phyloP scores from a whole-genome alignment of 2,113 vertebrate species.

The Rhea americana region DNA sequence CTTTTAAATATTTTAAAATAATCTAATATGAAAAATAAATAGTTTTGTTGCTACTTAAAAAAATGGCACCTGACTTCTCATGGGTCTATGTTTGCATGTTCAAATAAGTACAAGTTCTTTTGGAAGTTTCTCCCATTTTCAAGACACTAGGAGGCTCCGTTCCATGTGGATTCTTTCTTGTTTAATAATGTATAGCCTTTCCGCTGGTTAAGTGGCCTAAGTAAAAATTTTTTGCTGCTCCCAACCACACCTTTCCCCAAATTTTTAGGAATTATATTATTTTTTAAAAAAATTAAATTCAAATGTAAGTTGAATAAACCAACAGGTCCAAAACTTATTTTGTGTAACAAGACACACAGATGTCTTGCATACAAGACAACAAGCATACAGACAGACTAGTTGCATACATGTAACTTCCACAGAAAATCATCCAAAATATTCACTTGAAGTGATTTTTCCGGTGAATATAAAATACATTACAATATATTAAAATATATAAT shows the following conservation, averaged over 20 bases:
- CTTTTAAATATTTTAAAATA: not conserved
- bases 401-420: not conserved
- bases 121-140: not conserved
- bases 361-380: no score
- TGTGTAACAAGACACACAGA: not conserved
- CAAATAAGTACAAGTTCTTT: not conserved
- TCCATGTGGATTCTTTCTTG: not conserved
- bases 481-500: not conserved
- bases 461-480: no score
- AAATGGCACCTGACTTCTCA: not conserved
- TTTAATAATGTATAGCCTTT: not conserved
- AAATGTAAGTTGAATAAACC: not conserved
- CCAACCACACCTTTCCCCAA: not conserved
- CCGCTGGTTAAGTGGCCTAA: not conserved
- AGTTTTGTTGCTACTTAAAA: not conserved
- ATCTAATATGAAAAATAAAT: not conserved
- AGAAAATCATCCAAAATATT: rapidly evolving
- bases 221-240: not conserved
- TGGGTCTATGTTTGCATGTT: not conserved
- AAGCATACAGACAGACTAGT: not conserved
- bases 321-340: not conserved
- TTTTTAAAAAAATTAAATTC: not conserved
- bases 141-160: not conserved
- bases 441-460: not conserved
- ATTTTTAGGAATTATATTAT: not conserved